Evolutionary conservation across 1,140 invertebrate genomes (phyloP).

Genomic region (Stratiolaelaps scimitus): DNA sequence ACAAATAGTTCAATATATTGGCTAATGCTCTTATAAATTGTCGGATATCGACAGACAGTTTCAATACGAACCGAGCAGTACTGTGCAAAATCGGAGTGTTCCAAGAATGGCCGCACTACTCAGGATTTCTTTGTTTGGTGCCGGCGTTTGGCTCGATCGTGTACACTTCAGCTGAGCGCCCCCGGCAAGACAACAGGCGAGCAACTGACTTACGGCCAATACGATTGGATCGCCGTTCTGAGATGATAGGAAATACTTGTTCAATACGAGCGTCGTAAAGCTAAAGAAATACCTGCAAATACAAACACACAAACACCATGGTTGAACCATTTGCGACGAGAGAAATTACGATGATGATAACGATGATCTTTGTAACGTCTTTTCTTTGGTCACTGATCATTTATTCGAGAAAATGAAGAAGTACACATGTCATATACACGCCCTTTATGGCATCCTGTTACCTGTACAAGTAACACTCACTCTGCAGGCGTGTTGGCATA

Average conservation of each 20-base stretch:
- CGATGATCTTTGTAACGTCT: no score
- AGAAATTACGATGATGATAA: no score
- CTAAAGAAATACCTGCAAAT: conserved; percentile 44
- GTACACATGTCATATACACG: no score
- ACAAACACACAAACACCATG: background rate
- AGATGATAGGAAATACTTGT: conserved; percentile 67
- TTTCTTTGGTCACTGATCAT: no score
- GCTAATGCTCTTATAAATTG: conserved; percentile 14
- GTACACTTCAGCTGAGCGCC: conserved; percentile 29
- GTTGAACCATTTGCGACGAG: no score
- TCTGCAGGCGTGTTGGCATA: no score
- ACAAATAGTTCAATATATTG: no score
- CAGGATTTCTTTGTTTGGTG: background rate
- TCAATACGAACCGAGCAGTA: conserved; percentile 56
- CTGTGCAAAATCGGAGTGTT: conserved; percentile 32
- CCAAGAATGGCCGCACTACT: conserved; percentile 27
- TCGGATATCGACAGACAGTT: conserved; percentile 55
- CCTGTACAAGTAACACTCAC: no score
- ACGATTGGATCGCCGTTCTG: conserved; percentile 63
- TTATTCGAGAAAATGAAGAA: no score
- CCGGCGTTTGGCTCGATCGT: background rate
- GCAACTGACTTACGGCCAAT: conserved; percentile 50
- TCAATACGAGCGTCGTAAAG: conserved; percentile 57
- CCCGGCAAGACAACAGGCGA: conserved; percentile 30
- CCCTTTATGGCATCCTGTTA: no score